Evolutionary conservation across 2,797 vertebrate species (phyloP).

Genomic region (Artibeus jamaicensis): DNA sequence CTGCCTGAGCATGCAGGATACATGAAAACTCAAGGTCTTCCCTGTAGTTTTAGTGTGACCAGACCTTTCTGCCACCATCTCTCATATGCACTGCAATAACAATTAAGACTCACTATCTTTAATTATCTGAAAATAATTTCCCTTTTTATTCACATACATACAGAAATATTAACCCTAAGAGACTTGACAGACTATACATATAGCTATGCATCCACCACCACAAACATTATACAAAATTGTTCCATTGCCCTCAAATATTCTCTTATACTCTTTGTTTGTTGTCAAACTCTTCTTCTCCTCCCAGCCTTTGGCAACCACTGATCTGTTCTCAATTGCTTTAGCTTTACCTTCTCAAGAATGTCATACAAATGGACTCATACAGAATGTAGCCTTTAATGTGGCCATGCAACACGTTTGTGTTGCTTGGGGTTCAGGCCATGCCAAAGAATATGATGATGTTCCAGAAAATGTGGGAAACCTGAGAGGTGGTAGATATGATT

Average conservation of each 20-base stretch:
- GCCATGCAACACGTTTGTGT: not conserved
- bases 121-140: slow-evolving; percentile 7
- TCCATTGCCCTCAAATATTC: not conserved
- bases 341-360: not conserved
- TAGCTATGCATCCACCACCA: not conserved
- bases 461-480: not conserved
- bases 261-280: not conserved
- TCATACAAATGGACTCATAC: not conserved
- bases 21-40: not conserved
- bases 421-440: not conserved
- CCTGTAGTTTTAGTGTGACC: not conserved
- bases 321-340: not conserved
- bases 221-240: not conserved
- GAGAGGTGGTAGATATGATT: not conserved
- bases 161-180: not conserved
- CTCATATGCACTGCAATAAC: not conserved
- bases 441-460: not conserved
- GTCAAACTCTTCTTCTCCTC: not conserved
- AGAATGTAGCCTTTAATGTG: not conserved
- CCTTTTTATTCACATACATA: not conserved
- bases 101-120: not conserved
- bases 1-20: not conserved
- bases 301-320: not conserved
- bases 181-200: not conserved
- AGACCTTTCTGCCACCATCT: not conserved